A percentile compares a stretch with the other conserved stretches of the same genome.
Conservation (phyloP, 2,113 vertebrate genomes). For the Cariama cristata region DNA sequence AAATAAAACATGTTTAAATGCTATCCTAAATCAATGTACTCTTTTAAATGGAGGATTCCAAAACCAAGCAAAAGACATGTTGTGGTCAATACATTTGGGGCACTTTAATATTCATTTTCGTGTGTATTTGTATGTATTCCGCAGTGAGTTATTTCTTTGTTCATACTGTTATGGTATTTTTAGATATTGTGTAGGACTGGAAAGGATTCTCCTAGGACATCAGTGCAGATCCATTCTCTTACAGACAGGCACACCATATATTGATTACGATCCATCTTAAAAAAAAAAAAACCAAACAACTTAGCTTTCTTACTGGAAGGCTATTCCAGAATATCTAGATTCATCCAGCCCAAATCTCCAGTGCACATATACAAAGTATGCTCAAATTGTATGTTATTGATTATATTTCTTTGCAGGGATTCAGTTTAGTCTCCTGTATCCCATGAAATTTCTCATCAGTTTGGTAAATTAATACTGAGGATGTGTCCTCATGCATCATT, state of each 20-base stretch:
- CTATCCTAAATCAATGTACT: background rate
- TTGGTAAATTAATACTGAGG: background rate
- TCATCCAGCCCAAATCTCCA: background rate
- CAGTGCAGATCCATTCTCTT: background rate
- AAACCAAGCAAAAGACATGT: background rate
- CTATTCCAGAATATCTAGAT: background rate
- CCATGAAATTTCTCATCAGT: background rate
- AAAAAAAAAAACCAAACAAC: background rate
- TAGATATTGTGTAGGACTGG: background rate
- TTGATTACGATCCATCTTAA: background rate
- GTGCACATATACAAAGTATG: background rate
- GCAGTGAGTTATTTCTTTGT: background rate
- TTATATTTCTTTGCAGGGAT: background rate
- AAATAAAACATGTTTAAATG: background rate
- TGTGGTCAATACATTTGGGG: background rate
- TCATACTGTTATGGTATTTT: background rate
- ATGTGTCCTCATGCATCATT: background rate
- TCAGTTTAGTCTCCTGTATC: background rate
- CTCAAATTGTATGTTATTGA: background rate
- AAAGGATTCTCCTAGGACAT: background rate
- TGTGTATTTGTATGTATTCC: background rate
- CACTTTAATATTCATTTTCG: background rate
- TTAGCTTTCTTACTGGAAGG: background rate
- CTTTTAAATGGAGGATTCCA: background rate
- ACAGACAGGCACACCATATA: background rate